A percentile compares a stretch with the other conserved stretches of the same genome.
phyloP scores from a whole-genome alignment of 2,888 invertebrate genomes.

The Dryadula phaetusa region DNA sequence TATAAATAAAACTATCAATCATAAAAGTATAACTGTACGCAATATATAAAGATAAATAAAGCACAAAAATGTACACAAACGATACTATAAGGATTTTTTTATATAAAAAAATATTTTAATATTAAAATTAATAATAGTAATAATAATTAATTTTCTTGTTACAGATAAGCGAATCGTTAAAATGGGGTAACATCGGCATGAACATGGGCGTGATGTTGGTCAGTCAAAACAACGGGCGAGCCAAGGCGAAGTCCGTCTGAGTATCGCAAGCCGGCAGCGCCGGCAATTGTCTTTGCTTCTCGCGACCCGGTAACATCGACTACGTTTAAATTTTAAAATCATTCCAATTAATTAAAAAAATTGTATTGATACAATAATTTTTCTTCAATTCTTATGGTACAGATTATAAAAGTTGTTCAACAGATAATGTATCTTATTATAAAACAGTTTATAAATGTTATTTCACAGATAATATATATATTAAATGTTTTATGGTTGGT shows the following conservation, averaged over 20 bases:
- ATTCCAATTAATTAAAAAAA: conserved; percentile 34
- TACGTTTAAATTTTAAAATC: conserved; percentile 60
- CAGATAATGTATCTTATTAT: too few species aligned
- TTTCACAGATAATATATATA: background rate
- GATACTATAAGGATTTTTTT: too few species aligned
- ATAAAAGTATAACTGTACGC: background rate
- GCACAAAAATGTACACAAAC: too few species aligned
- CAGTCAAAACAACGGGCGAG: conserved; percentile 76
- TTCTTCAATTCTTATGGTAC: background rate
- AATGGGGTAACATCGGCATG: conserved; percentile 89
- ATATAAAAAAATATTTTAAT: background rate
- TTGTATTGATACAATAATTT: too few species aligned
- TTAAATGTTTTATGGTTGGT: conserved; percentile 15
- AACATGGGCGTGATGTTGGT: conserved; percentile 87
- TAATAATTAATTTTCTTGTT: conserved; percentile 64
- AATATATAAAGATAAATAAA: too few species aligned
- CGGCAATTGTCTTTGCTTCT: conserved; percentile 74
- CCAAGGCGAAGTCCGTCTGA: conserved; percentile 80
- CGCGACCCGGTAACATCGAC: conserved; percentile 69
- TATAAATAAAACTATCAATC: background rate
- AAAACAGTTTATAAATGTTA: background rate
- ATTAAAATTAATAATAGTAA: background rate
- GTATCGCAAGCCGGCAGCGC: conserved; percentile 68
- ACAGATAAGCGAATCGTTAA: conserved; percentile 88
- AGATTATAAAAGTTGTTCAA: conserved; percentile 4